Evolutionary conservation across 1,140 invertebrate species (phyloP), one percentile per base, ranked within the genome.

Genomic region (Heliconius congener): DNA sequence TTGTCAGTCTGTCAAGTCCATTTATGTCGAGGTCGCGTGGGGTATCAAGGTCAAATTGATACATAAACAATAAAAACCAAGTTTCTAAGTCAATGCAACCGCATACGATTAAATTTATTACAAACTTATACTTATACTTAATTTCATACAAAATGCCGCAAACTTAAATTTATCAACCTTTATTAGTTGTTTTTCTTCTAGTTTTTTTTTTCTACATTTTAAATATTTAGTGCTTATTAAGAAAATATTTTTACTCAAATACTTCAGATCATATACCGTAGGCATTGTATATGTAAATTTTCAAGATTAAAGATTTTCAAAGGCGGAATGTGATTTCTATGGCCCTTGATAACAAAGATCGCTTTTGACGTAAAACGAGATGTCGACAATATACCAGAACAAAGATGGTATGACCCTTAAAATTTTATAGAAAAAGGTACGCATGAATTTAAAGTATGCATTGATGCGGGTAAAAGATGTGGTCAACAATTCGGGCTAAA

Each of bases 361-460:
- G 73, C 73, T 74, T 57, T 74, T 34, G 73, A 74, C 57, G 50
- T 74, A 55, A 74, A 50, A 52, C 46, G 46, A 74, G 42, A 74
- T 52, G 27, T 37, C 50, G 50, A 74, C 27, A 74, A 37, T 74
- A 55, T 74, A 30, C 27, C 9, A 74, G 46, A 57, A 55, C 52
- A 60, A 74, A 57, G 34, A 9, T n/a, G 27, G 73, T 74, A 66
- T 66, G 60, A 66, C 23, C 46, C 73, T 74, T 74, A 55, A 57
- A 37, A 13, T 52, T 46, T 46, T 73, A 66, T 74, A 34, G 23
- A 52, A 74, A 74, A 30, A 74, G 46, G 50, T 74, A 74, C 57
- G 57, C 13, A 66, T 66, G 23, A 66, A 66, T 66, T 66, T 66
- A 30, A 66, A 66, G 23, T 66, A 66, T 66, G 57, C 57, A 66